Conservation (phyloP, 92 coral and sea anemone species). For the Epizoanthus ramosus region DNA sequence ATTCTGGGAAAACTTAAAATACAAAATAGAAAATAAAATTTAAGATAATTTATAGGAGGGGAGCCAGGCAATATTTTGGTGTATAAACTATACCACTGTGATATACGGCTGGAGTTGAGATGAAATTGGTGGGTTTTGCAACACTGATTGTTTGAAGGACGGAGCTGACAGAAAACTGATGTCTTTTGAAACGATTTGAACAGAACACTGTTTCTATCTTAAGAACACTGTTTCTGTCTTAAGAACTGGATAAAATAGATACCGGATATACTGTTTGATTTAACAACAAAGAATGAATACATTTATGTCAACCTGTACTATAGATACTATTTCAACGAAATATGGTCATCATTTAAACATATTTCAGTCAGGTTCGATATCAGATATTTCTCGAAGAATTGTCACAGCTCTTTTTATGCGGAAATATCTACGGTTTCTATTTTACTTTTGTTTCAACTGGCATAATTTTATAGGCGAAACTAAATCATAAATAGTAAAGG, state of each 20-base stretch:
- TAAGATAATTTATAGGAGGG: no score
- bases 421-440: no score
- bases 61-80: no score
- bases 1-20: no score
- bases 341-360: neutral
- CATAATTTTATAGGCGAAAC: no score
- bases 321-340: neutral
- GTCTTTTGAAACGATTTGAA: no score
- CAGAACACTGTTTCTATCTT: neutral
- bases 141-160: neutral
- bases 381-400: neutral
- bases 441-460: no score
- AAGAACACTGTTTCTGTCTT: neutral
- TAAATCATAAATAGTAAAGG: no score
- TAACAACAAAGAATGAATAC: neutral
- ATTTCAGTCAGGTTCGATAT: neutral
- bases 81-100: no score
- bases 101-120: neutral
- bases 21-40: no score
- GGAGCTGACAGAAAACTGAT: neutral
- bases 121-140: constrained; percentile 1
- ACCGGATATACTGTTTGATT: constrained; percentile 26
- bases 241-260: neutral
- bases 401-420: no score
- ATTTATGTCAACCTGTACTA: constrained; percentile 3